Evolutionary conservation across 2,888 invertebrate genomes (phyloP).

Genomic region (Euzetes globulus): DNA sequence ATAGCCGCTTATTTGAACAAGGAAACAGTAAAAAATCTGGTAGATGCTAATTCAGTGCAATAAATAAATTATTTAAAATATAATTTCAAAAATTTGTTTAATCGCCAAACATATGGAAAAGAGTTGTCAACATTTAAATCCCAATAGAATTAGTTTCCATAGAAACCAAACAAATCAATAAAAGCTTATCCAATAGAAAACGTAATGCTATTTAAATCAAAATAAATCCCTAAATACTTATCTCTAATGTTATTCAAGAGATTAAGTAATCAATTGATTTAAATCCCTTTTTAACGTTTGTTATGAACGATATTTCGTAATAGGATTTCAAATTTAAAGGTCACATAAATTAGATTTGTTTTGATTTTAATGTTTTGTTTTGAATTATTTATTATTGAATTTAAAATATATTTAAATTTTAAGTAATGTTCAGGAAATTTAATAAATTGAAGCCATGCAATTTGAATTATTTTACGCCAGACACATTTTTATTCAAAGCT

Average conservation of each 20-base stretch:
- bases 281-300: not conserved
- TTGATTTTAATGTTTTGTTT: not conserved
- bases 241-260: not conserved
- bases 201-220: not conserved
- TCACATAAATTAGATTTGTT: too few relatives aligned
- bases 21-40: not conserved
- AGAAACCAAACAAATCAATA: slow-evolving; percentile 5
- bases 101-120: not conserved
- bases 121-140: not conserved
- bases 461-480: too few relatives aligned
- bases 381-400: too few relatives aligned
- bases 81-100: not conserved
- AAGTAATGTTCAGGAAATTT: too few relatives aligned
- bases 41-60: too few relatives aligned
- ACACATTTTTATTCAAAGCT: too few relatives aligned
- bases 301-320: not conserved
- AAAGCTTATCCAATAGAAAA: not conserved
- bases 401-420: too few relatives aligned
- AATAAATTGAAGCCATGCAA: too few relatives aligned
- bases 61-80: not conserved
- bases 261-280: not conserved
- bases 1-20: not conserved
- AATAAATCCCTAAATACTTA: not conserved
- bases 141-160: not conserved
- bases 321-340: not conserved